These are phyloP conservation scores for Ctenomys sociabilis DNA, from an alignment of 2,113 vertebrate species.

Conservation along the genomic window DNA sequence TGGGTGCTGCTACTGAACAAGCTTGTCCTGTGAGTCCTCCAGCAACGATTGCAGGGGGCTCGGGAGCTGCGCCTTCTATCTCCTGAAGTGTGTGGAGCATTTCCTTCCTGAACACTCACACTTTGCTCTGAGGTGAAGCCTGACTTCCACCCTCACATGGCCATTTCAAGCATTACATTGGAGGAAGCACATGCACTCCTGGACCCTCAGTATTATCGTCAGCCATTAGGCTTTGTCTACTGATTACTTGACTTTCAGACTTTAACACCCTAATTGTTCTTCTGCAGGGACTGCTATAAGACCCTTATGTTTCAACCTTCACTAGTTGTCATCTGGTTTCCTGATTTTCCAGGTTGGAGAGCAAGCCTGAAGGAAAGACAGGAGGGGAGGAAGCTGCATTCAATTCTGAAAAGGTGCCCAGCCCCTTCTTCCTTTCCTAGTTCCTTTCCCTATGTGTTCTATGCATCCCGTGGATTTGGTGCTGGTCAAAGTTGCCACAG, in stretches of 20 bases:
- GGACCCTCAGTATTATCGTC: not conserved
- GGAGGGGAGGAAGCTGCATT: not conserved
- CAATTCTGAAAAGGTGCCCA: conserved; percentile 7
- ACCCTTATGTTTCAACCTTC: not conserved
- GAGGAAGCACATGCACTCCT: not conserved
- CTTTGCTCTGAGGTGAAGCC: not conserved
- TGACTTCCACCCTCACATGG: not conserved
- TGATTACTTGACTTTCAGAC: not conserved
- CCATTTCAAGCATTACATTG: not conserved
- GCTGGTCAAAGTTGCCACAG: not conserved
- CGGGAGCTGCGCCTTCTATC: not conserved
- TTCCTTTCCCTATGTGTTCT: not conserved
- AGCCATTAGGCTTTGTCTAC: not conserved
- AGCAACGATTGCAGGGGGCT: not conserved
- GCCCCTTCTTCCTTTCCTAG: not conserved
- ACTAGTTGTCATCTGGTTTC: not conserved
- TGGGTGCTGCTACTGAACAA: not conserved
- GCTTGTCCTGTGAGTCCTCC: rapidly evolving
- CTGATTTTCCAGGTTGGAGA: not conserved
- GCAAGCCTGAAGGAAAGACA: not conserved
- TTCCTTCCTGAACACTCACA: not conserved
- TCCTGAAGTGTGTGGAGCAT: not conserved
- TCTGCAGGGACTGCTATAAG: not conserved
- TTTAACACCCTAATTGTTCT: not conserved
- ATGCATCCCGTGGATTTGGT: not conserved